Base-by-base conservation (phyloP, 2,797 vertebrate genomes). In the Pyrocephalus nanus region DNA sequence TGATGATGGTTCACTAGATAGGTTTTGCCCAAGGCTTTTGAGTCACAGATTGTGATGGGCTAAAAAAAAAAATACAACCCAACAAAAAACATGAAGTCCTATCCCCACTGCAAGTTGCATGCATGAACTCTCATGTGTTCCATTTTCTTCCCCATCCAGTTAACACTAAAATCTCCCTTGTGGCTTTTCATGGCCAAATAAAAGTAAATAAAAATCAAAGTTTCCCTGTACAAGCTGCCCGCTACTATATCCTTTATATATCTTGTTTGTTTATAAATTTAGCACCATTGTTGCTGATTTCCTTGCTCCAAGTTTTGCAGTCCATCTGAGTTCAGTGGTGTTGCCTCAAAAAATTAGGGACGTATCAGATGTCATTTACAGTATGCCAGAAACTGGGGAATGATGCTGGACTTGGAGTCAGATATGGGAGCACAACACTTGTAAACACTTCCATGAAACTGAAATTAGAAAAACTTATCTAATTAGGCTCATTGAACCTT, bases 21-120 rank as follows among this genome's bases (percentile, higher is more conserved):
- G 86, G 79, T 87, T 90, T 94, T 92, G 36, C 65, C 69, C 86
- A 51, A 70, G 91, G 91, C 92, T 92, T 93, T 80, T 85, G 90
- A 85, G 57, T 78, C 86, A 58, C 62, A 50, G 92, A 95, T 85
- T 91, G 62, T 85, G 81, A 82, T 58, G 86, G 93, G 47, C 40
- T 32, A 3, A 80, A 92, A 82, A 82, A 93, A 34, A 54, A 70
- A 72, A 42, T 32, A 38, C 54, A 65, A 42, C 38, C 8, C 36
- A 36, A 8, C 40, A 42, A 42, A 42, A 38, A 60, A 27, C 17
- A 34, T 12, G 36, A 57, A 43, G 53, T 42, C 69, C 26, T 40
- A 12, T 91, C 79, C 84, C 91, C 81, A 87, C 64, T 86, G 82
- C 36, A 86, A 51, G 38, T 51, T 81, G 36, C 80, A 92, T 91